A percentile compares a stretch with the other conserved stretches of the same genome.
Conservation (phyloP, 2,113 vertebrate genomes). For the Laticauda colubrina region DNA sequence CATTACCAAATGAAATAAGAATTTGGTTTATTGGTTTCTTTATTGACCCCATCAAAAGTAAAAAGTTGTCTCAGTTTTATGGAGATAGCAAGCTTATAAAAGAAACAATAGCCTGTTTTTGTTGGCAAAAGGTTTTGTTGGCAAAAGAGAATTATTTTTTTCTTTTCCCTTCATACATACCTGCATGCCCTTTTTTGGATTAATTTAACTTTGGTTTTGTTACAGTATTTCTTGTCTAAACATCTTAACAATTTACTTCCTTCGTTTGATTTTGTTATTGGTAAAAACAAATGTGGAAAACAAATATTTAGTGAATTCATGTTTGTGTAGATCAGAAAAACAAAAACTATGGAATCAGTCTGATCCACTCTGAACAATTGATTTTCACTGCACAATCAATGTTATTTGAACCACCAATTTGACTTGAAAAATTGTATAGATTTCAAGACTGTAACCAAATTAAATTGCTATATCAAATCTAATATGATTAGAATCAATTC, state of each 20-base stretch:
- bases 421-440: background rate
- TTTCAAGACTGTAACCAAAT: background rate
- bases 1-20: background rate
- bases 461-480: background rate
- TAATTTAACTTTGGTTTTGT: background rate
- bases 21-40: conserved; percentile 7
- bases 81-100: background rate
- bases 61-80: background rate
- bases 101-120: background rate
- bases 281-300: background rate
- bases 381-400: background rate
- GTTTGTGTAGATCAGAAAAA: background rate
- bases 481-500: background rate
- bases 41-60: conserved; percentile 3
- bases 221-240: background rate
- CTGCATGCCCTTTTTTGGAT: background rate
- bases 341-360: background rate
- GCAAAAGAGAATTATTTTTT: background rate
- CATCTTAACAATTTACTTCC: background rate
- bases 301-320: background rate
- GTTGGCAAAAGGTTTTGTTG: background rate
- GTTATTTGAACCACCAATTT: background rate
- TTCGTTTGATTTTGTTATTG: fast-evolving
- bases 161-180: background rate
- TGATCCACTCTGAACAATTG: background rate